Evolutionary conservation across 2,888 invertebrate genomes (phyloP).

Genomic region (Eumacrocentrus americanus): DNA sequence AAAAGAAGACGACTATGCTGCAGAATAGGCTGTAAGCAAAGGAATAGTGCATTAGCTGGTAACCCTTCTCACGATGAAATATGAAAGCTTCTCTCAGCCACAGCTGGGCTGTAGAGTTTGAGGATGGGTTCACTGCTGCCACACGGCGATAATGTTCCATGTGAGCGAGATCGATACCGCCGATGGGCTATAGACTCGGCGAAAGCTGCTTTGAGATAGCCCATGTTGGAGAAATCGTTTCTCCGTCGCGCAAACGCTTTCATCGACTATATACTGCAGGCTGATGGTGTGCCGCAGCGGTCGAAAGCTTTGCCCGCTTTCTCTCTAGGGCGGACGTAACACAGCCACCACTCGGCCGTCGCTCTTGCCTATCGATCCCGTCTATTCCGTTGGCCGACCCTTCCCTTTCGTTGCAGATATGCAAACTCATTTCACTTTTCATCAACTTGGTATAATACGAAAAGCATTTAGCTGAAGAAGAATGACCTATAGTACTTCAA

Average conservation of each 20-base stretch:
- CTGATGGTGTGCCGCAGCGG: not conserved
- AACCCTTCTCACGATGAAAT: constrained; percentile 46
- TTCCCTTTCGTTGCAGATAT: not conserved
- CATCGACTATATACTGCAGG: constrained; percentile 5
- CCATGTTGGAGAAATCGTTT: constrained; percentile 26
- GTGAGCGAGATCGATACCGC: constrained; percentile 34
- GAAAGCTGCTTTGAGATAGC: constrained; percentile 25
- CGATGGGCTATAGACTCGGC: constrained; percentile 33
- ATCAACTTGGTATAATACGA: not conserved
- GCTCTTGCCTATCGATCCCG: constrained; percentile 12
- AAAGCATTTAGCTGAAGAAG: no score
- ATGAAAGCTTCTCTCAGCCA: constrained; percentile 48
- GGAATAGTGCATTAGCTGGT: constrained; percentile 32
- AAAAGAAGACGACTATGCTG: not conserved
- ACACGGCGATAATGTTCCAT: constrained; percentile 19
- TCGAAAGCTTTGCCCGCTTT: constrained; percentile 17
- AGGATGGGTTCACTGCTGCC: constrained; percentile 42
- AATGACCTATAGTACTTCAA: no score
- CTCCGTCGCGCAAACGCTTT: constrained; percentile 21
- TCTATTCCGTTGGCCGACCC: constrained; percentile 5
- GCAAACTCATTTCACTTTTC: not conserved
- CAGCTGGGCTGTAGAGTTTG: constrained; percentile 50
- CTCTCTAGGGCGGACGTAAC: not conserved
- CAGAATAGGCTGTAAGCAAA: constrained; percentile 10
- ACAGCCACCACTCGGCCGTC: constrained; percentile 1